These are phyloP conservation scores for Apaloderma vittatum DNA, from an alignment of 2,113 vertebrate species.

Conservation along the genomic window DNA sequence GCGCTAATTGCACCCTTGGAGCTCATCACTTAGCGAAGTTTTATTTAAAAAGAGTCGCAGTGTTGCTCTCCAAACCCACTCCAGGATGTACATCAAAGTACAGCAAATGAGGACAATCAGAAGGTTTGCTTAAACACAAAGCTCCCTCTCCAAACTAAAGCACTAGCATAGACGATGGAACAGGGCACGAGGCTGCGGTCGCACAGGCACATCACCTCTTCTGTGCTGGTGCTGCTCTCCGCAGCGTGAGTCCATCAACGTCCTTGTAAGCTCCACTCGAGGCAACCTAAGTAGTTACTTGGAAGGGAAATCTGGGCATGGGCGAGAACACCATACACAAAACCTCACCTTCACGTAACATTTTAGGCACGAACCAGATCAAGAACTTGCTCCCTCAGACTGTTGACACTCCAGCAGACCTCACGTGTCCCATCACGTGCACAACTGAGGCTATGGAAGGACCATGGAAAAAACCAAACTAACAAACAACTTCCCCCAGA, in stretches of 20 bases:
- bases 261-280: neutral
- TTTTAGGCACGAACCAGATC: neutral
- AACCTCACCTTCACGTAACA: neutral
- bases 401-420: neutral
- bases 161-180: neutral
- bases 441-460: neutral
- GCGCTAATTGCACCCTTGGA: neutral
- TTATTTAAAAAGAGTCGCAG: neutral
- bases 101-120: neutral
- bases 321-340: neutral
- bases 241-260: neutral
- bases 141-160: neutral
- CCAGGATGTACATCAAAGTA: neutral
- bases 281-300: neutral
- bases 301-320: neutral
- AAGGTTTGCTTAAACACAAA: neutral
- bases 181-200: neutral
- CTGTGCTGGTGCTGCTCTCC: neutral
- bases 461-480: neutral
- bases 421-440: neutral
- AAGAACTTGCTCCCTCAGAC: neutral
- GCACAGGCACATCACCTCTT: neutral
- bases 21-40: neutral
- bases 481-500: rapidly evolving
- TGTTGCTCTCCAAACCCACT: neutral